Evolutionary conservation across 1,140 invertebrate species (phyloP).

Genomic region (Caenorhabditis remanei): DNA sequence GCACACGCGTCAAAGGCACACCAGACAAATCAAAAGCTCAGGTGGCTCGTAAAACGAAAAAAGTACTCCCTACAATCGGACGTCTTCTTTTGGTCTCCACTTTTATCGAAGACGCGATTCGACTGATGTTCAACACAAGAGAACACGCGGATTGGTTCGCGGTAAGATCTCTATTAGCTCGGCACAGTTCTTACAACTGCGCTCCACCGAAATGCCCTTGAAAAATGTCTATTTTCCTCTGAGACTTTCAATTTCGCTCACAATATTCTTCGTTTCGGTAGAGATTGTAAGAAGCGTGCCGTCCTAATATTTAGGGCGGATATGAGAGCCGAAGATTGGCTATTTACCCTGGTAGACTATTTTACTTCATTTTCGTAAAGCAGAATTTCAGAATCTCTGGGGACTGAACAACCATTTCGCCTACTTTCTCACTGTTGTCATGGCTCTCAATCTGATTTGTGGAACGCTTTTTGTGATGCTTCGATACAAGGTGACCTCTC

Average conservation of each 20-base stretch:
- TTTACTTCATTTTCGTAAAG: too few relatives aligned
- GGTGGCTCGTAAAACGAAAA: conserved; percentile 14
- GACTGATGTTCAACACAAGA: background rate
- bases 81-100: conserved; percentile 23
- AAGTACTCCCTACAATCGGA: conserved; percentile 15
- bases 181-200: too few relatives aligned
- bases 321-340: too few relatives aligned
- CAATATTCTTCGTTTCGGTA: too few relatives aligned
- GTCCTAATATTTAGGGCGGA: too few relatives aligned
- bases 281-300: too few relatives aligned
- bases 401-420: background rate
- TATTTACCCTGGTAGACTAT: too few relatives aligned
- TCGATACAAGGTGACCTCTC: background rate
- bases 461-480: conserved; percentile 29
- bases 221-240: background rate
- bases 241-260: too few relatives aligned
- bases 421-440: conserved; percentile 22
- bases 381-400: background rate
- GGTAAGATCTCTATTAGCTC: too few relatives aligned
- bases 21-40: background rate
- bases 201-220: background rate
- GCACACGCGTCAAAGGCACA: too few relatives aligned
- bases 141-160: background rate
- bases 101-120: conserved; percentile 6
- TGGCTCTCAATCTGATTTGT: background rate